phyloP scores from a whole-genome alignment of 2,113 vertebrate species.

The Syrmaticus mikado region DNA sequence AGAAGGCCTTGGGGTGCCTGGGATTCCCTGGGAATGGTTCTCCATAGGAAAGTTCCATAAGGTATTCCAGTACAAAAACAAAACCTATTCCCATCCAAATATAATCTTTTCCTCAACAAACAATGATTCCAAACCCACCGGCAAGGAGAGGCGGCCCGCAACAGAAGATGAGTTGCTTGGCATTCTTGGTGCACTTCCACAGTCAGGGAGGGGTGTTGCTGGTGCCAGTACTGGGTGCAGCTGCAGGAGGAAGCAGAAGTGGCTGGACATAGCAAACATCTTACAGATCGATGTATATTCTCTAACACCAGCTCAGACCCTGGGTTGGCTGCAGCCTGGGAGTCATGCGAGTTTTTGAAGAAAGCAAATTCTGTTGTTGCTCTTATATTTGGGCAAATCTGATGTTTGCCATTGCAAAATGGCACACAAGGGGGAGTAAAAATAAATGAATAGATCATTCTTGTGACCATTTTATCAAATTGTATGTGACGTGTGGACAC shows the following conservation, averaged over 20 bases:
- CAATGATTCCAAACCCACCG: not conserved
- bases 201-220: fast-evolving
- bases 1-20: not conserved
- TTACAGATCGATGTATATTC: not conserved
- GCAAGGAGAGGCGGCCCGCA: not conserved
- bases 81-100: not conserved
- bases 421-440: not conserved
- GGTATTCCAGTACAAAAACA: not conserved
- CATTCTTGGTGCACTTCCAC: fast-evolving
- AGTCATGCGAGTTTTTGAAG: not conserved
- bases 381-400: fast-evolving
- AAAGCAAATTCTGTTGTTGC: fast-evolving
- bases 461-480: not conserved
- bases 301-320: not conserved
- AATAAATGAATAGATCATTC: not conserved
- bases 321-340: not conserved
- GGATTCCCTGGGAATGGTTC: not conserved
- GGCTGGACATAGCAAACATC: fast-evolving
- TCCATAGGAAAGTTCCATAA: not conserved
- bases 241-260: not conserved
- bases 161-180: not conserved
- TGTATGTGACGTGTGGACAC: not conserved
- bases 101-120: not conserved
- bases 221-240: not conserved
- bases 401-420: not conserved